These are phyloP conservation scores for Drosophila testacea DNA, from an alignment of 2,888 invertebrate genomes.

Conservation along the genomic window DNA sequence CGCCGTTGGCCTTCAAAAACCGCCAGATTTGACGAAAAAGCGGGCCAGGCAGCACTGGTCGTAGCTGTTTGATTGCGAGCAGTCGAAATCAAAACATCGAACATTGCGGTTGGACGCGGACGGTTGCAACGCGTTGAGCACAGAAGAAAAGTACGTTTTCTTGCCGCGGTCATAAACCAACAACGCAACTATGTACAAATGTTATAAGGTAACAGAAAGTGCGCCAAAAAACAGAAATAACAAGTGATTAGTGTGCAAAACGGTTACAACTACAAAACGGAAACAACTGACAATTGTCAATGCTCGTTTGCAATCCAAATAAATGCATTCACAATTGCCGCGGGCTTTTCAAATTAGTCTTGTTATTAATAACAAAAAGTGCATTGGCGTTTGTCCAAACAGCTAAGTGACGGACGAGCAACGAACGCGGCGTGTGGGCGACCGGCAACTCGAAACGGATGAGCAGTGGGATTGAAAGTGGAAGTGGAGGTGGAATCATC, in stretches of 20 bases:
- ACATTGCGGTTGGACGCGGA: conserved; percentile 32
- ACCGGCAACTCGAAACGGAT: conserved; percentile 33
- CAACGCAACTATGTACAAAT: conserved; percentile 23
- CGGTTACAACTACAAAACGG: conserved; percentile 22
- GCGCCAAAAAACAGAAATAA: conserved; percentile 43
- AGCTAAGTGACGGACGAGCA: conserved; percentile 14
- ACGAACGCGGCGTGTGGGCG: conserved; percentile 47
- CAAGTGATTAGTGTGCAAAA: conserved; percentile 45
- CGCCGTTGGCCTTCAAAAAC: no score
- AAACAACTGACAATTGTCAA: conserved; percentile 21
- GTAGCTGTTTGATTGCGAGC: conserved; percentile 7
- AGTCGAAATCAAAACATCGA: conserved; percentile 46
- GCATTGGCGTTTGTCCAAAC: conserved; percentile 49
- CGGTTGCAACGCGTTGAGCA: neutral
- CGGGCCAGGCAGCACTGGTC: no score
- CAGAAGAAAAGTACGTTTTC: conserved; percentile 23
- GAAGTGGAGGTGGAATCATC: conserved; percentile 27
- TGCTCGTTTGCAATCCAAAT: conserved; percentile 26
- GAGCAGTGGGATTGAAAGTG: conserved; percentile 24
- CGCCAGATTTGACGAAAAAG: no score
- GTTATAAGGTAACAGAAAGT: conserved; percentile 29
- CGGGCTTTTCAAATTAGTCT: conserved; percentile 47
- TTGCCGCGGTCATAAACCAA: conserved; percentile 24
- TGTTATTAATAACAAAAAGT: conserved; percentile 49
- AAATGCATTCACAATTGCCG: conserved; percentile 41